Evolutionary conservation across 2,113 vertebrate genomes (phyloP).

Genomic region (Morone chrysops): DNA sequence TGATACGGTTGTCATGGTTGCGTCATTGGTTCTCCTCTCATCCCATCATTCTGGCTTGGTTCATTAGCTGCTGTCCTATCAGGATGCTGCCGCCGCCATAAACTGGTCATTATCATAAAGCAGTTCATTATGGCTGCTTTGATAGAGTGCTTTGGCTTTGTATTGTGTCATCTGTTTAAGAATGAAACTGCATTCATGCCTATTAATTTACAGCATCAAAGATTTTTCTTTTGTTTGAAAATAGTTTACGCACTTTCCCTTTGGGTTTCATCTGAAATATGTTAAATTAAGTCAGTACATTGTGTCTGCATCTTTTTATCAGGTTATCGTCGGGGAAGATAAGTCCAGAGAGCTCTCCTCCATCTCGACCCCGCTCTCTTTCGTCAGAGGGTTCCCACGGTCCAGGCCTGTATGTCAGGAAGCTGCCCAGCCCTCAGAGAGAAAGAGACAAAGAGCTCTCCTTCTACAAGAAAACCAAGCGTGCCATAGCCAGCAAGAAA

Average conservation of each 20-base stretch:
- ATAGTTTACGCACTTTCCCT: not conserved
- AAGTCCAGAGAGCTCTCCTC: conserved; percentile 97
- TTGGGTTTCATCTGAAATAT: not conserved
- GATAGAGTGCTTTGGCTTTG: conserved; percentile 61
- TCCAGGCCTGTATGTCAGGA: conserved; percentile 90
- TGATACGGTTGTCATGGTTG: conserved; percentile 72
- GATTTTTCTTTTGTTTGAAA: conserved; percentile 18
- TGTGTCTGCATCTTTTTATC: conserved; percentile 64
- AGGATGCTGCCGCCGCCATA: conserved; percentile 44
- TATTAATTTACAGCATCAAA: conserved; percentile 32
- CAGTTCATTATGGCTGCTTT: conserved; percentile 61
- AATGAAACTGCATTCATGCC: conserved; percentile 30
- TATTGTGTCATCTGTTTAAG: conserved; percentile 55
- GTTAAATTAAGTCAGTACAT: conserved; percentile 37
- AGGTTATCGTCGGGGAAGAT: conserved; percentile 98
- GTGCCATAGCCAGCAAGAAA: conserved; percentile 98
- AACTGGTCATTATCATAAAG: conserved; percentile 61
- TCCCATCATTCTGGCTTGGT: conserved; percentile 64
- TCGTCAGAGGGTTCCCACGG: conserved; percentile 91
- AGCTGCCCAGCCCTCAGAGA: conserved; percentile 92
- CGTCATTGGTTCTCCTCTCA: conserved; percentile 65
- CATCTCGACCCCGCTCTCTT: conserved; percentile 92
- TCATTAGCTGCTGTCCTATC: conserved; percentile 68
- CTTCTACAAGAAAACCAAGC: conserved; percentile 98
- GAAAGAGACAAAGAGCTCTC: conserved; percentile 94